phyloP scores from a whole-genome alignment of 2,888 invertebrate genomes.

The Hypsopygia costalis region DNA sequence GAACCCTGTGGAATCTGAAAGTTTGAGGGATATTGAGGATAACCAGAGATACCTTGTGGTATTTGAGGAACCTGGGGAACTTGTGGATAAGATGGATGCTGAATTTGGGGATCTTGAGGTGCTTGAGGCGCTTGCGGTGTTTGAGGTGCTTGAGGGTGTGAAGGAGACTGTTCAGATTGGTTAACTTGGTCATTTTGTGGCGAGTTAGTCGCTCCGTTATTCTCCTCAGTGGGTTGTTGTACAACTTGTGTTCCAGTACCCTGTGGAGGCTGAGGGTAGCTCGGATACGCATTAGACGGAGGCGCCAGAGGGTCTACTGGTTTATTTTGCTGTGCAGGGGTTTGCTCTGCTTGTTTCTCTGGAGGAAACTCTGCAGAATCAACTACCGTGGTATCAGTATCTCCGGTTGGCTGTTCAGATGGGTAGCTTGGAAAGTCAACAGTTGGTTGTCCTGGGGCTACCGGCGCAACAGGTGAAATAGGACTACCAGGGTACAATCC shows the following conservation, averaged over 20 bases:
- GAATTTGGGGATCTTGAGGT: constrained; percentile 30
- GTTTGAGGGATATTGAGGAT: constrained; percentile 24
- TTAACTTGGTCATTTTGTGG: constrained; percentile 5
- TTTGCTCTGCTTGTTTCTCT: constrained; percentile 28
- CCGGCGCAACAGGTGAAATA: constrained; percentile 1
- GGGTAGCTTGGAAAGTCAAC: too few species aligned
- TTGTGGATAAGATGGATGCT: constrained; percentile 26
- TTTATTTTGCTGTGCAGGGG: constrained; percentile 26
- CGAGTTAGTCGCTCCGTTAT: constrained; percentile 8
- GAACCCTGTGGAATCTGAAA: constrained; percentile 21
- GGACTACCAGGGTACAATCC: constrained; percentile 8
- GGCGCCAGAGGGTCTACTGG: constrained; percentile 27
- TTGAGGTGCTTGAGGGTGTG: constrained; percentile 33
- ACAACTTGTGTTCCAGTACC: constrained; percentile 9
- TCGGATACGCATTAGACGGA: constrained; percentile 29
- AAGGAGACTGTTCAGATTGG: constrained; percentile 16
- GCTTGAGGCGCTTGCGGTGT: constrained; percentile 30
- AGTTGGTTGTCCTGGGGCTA: constrained; percentile 18
- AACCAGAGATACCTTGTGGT: constrained; percentile 16
- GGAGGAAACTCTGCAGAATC: constrained; percentile 57
- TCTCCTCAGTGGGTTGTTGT: constrained; percentile 1
- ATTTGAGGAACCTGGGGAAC: constrained; percentile 27
- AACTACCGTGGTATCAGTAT: constrained; percentile 58
- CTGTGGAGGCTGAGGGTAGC: constrained; percentile 18
- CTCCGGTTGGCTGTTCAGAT: constrained; percentile 33